Base-by-base conservation (phyloP, 2,797 vertebrate genomes). In the Jordanella pulchra region DNA sequence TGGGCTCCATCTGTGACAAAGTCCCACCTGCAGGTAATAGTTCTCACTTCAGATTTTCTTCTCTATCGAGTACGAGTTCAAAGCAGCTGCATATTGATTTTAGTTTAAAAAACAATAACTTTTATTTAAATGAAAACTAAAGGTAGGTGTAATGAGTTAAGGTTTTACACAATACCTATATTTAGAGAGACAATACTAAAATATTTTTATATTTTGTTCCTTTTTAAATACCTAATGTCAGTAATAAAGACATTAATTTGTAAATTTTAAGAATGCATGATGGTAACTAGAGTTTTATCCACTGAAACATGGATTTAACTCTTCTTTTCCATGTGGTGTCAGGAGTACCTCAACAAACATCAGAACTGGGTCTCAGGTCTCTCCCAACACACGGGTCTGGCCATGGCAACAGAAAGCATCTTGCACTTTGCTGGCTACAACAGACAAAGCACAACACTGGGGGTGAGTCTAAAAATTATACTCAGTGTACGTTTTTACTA, bases 1-100 rank as follows among this genome's bases (percentile, higher is more conserved):
- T 99, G 98, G 98, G 98, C 98, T 0, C 97, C 98, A 2, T 97
- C 98, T 0, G 98, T 98, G 83, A 99, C 98, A 69, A 99, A 99
- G 89, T 99, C 98, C 71, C 98, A 58, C 39, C 54, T 69, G 2
- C 54, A 69, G 54, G 53, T 69, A 28, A 58, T 44, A 10, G 47
- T 32, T 45, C 51, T 18, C 45, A 66, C 45, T 21, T 17, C 32
- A 21, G 14, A 17, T 63, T 51, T 18, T 23, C 60, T 3, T 9
- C 10, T 27, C 18, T n/a, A 25, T 42, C 5, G 23, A 42, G 15
- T 12, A 42, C 35, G 23, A n/a, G 13, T n/a, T 0, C 32, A 42
- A 63, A 63, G 58, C 21, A 39, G 21, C 17, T 58, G 3, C 11
- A 4, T 6, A 7, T 39, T 39, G n/a, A n/a, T n/a, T n/a, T 47